Conservation (phyloP, 1,140 invertebrate species). For the Chrysoperla carnea region DNA sequence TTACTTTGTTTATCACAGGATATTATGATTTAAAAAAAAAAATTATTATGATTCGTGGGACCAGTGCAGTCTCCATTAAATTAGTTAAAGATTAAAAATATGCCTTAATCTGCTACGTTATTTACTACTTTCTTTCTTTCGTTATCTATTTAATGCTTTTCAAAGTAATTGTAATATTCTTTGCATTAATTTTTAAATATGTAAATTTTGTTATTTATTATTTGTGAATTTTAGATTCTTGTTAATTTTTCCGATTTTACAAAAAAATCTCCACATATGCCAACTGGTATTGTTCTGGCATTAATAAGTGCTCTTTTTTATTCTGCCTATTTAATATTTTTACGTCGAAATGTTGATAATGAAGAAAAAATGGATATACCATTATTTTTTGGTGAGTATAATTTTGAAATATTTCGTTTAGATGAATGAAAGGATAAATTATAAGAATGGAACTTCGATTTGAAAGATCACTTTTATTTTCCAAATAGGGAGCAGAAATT, state of each 20-base stretch:
- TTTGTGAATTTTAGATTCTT: slow-evolving; percentile 39
- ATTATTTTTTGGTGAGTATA: slow-evolving; percentile 71
- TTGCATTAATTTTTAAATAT: background rate
- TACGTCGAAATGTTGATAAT: slow-evolving; percentile 61
- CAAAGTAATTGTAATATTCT: slow-evolving; percentile 5
- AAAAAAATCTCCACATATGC: slow-evolving; percentile 33
- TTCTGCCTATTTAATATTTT: slow-evolving; percentile 65
- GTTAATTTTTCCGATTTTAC: slow-evolving; percentile 51
- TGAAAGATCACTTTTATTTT: no score
- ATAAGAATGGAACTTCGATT: no score
- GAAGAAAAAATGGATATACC: slow-evolving; percentile 80
- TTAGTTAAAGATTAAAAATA: no score
- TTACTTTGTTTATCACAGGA: no score
- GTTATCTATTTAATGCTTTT: no score
- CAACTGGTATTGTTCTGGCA: slow-evolving; percentile 54
- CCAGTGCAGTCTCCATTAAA: no score
- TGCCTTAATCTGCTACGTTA: no score
- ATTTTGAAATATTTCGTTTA: background rate
- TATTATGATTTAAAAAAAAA: no score
- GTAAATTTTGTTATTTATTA: slow-evolving; percentile 7
- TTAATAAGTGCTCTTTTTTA: slow-evolving; percentile 71
- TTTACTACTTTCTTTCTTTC: no score
- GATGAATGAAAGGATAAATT: background rate
- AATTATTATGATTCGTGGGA: no score
- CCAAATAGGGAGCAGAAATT: no score